Evolutionary conservation across 2,113 vertebrate species (phyloP).

Genomic region (Corythoichthys haematopterus): DNA sequence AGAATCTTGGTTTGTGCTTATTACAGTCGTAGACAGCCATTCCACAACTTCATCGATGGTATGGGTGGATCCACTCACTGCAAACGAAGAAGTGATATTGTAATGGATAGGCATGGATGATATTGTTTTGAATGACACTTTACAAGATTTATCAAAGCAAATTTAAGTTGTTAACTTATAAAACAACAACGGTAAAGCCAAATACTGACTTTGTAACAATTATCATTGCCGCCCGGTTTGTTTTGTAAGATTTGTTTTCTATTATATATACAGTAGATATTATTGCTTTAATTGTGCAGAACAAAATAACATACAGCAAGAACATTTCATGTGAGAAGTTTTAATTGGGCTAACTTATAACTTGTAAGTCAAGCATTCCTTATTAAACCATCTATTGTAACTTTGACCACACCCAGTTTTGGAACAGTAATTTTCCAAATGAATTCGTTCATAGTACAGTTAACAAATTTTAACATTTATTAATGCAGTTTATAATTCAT

Average conservation of each 20-base stretch:
- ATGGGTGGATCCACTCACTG: conserved; percentile 23
- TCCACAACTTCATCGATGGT: conserved; percentile 7
- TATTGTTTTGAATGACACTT: neutral
- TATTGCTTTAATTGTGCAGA: neutral
- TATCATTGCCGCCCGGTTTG: neutral
- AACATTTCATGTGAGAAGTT: too few species aligned
- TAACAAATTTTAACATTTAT: too few species aligned
- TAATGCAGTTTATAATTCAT: too few species aligned
- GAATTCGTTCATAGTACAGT: too few species aligned
- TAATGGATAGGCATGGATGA: neutral
- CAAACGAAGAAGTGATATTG: neutral
- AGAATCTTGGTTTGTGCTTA: neutral
- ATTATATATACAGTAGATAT: too few species aligned
- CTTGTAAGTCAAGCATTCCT: too few species aligned
- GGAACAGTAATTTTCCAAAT: too few species aligned
- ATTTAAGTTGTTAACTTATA: neutral
- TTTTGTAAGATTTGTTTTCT: neutral
- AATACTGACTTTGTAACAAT: neutral
- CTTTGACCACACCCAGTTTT: too few species aligned
- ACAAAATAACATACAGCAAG: neutral
- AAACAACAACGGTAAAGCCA: neutral
- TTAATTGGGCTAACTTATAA: too few species aligned
- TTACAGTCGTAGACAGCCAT: conserved; percentile 26
- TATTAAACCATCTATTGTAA: too few species aligned
- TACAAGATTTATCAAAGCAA: neutral